Conservation (phyloP, 92 coral and sea anemone genomes). For the Scolanthus callimorphus region DNA sequence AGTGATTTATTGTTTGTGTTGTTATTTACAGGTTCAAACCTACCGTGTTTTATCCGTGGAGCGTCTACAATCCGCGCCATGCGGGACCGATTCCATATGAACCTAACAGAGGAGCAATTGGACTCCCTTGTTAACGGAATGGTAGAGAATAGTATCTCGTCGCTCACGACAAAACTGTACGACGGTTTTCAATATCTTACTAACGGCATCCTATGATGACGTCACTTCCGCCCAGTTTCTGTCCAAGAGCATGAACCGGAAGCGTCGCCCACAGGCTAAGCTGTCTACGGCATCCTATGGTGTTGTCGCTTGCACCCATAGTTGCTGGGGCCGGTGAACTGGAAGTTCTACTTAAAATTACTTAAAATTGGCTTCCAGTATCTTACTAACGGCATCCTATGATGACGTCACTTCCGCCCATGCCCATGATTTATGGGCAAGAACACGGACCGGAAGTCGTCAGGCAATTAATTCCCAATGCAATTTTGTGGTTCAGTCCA, state of each 20-base stretch:
- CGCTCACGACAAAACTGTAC: slow-evolving; percentile 92
- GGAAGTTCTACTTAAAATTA: no score
- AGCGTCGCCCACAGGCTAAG: no score
- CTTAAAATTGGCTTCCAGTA: not conserved
- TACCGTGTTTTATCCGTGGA: slow-evolving; percentile 95
- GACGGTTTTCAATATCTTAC: slow-evolving; percentile 99
- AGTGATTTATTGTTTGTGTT: no score
- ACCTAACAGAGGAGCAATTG: slow-evolving; percentile 95
- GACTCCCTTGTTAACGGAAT: slow-evolving; percentile 78
- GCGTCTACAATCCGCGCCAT: slow-evolving; percentile 91
- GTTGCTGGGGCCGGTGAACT: no score
- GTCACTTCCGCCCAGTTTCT: no score
- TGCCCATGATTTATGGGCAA: no score
- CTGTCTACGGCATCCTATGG: no score
- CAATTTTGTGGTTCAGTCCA: no score
- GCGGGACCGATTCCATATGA: slow-evolving; percentile 97
- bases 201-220: slow-evolving; percentile 76
- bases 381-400: not conserved
- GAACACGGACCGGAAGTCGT: no score
- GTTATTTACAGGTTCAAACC: slow-evolving; percentile 94
- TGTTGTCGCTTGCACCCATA: no score
- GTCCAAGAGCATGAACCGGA: not conserved
- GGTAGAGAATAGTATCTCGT: slow-evolving; percentile 94
- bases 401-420: not conserved
- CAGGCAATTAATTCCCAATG: no score